phyloP scores from a whole-genome alignment of 2,888 invertebrate species.

The Pycnomerus fuliginosus region DNA sequence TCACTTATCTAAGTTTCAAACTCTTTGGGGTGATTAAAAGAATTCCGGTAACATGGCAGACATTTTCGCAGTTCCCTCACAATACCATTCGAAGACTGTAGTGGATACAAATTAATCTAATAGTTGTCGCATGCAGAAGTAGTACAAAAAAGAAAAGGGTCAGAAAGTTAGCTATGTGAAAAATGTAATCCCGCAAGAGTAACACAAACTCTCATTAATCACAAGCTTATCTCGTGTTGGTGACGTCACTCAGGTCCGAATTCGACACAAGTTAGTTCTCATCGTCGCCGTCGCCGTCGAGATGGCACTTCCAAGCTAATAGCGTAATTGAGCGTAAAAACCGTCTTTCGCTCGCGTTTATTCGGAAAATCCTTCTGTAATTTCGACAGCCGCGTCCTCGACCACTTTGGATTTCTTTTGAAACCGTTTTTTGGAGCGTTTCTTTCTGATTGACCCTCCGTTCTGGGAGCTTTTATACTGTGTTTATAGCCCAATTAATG shows the following conservation, averaged over 20 bases:
- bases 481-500: no score
- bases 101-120: slow-evolving; percentile 16
- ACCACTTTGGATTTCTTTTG: no score
- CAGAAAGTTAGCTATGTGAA: slow-evolving; percentile 28
- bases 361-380: slow-evolving; percentile 21
- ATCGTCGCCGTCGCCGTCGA: slow-evolving; percentile 10
- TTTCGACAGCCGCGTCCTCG: slow-evolving; percentile 10
- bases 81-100: no score
- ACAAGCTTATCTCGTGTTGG: slow-evolving; percentile 43
- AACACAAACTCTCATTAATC: slow-evolving; percentile 45
- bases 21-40: no score
- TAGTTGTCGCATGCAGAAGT: slow-evolving; percentile 17
- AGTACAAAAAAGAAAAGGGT: slow-evolving; percentile 14
- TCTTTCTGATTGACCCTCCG: no score
- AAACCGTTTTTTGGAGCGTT: no score
- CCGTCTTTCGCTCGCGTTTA: slow-evolving; percentile 8
- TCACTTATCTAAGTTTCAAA: slow-evolving; percentile 35
- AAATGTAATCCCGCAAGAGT: slow-evolving; percentile 43
- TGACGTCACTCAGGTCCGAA: slow-evolving; percentile 36
- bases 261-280: slow-evolving; percentile 22
- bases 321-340: slow-evolving; percentile 26
- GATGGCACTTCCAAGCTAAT: slow-evolving; percentile 25
- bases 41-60: no score
- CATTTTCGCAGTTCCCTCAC: no score
- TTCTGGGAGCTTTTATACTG: no score